These are phyloP conservation scores for Lepilemur septentrionalis DNA, from an alignment of 2,797 vertebrate genomes.

Conservation along the genomic window DNA sequence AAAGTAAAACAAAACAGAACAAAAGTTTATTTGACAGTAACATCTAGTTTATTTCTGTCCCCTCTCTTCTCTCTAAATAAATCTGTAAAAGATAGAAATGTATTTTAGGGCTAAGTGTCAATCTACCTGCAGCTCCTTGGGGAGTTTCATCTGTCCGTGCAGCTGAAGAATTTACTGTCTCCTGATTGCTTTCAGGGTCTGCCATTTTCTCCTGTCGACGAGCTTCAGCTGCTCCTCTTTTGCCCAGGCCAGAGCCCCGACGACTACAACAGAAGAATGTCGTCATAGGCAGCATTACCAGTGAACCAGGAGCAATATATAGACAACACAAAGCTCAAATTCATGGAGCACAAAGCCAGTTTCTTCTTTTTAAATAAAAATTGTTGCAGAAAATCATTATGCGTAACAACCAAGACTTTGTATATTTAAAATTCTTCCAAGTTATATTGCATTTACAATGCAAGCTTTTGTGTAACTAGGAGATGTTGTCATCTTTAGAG, in stretches of 20 bases:
- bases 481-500: conserved; percentile 56
- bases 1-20: neutral
- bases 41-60: neutral
- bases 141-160: conserved; percentile 96
- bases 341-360: conserved; percentile 73
- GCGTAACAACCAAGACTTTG: conserved; percentile 66
- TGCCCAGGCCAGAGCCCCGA: conserved; percentile 99
- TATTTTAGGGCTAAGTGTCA: neutral
- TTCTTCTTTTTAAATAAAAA: conserved; percentile 71
- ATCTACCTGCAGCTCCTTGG: conserved; percentile 96
- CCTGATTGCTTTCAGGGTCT: conserved; percentile 98
- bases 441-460: conserved; percentile 50
- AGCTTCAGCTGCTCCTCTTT: conserved; percentile 99
- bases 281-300: conserved; percentile 53
- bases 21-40: neutral
- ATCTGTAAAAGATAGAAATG: neutral
- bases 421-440: conserved; percentile 68
- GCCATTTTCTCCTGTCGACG: conserved; percentile 99
- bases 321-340: conserved; percentile 71
- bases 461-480: conserved; percentile 47
- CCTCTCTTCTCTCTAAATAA: neutral
- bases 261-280: conserved; percentile 88
- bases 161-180: conserved; percentile 96
- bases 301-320: conserved; percentile 46
- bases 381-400: conserved; percentile 63